These are phyloP conservation scores for Podilymbus podiceps DNA, from an alignment of 2,113 vertebrate species.

Conservation along the genomic window DNA sequence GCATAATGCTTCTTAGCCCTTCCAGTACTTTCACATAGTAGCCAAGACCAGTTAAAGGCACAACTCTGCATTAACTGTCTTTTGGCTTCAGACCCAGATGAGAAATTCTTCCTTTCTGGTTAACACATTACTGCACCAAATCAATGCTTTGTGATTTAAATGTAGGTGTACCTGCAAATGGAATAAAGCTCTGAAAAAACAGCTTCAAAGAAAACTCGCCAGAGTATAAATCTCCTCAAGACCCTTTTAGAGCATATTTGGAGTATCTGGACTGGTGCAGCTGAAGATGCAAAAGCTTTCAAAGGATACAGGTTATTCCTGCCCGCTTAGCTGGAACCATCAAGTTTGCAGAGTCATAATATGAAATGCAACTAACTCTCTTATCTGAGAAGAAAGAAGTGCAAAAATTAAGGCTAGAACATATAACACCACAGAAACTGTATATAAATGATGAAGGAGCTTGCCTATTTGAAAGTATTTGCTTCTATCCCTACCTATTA, in stretches of 20 bases:
- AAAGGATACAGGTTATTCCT: not conserved
- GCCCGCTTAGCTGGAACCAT: not conserved
- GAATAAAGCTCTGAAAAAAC: not conserved
- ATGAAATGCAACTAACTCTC: not conserved
- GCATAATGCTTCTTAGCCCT: not conserved
- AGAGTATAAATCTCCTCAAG: not conserved
- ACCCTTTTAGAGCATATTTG: not conserved
- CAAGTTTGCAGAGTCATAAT: not conserved
- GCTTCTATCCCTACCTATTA: not conserved
- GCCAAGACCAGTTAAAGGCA: not conserved
- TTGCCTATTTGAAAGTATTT: not conserved
- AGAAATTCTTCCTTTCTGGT: not conserved
- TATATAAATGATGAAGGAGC: not conserved
- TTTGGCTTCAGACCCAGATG: not conserved
- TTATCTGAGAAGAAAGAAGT: not conserved
- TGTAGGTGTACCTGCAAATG: not conserved
- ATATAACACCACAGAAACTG: not conserved
- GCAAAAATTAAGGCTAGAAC: not conserved
- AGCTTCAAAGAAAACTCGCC: not conserved
- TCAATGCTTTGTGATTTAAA: not conserved
- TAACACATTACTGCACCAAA: not conserved
- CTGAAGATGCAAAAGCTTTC: not conserved
- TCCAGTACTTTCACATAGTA: not conserved
- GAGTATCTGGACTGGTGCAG: not conserved
- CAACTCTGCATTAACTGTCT: not conserved